Evolutionary conservation across 2,888 invertebrate species (phyloP).

Genomic region (Gnatocerus cornutus): DNA sequence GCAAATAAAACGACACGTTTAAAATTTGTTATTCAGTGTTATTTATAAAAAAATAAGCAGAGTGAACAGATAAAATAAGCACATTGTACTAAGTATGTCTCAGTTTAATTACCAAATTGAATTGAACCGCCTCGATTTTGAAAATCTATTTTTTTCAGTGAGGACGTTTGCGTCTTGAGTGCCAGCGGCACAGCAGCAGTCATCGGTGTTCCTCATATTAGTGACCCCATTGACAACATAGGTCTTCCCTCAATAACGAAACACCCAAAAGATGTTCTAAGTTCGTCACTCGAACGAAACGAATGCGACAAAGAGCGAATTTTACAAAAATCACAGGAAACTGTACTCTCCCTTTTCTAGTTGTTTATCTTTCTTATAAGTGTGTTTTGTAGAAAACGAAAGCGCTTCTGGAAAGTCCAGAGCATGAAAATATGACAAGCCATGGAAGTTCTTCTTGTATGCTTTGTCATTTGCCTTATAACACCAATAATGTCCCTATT

Average conservation of each 20-base stretch:
- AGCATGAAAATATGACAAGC: conserved; percentile 57
- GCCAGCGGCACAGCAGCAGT: conserved; percentile 96
- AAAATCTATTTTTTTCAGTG: too few relatives aligned
- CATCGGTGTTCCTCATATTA: conserved; percentile 76
- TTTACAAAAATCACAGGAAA: conserved; percentile 44
- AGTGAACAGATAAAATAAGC: too few relatives aligned
- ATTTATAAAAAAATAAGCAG: too few relatives aligned
- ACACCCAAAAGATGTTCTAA: conserved; percentile 68
- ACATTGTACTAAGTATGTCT: too few relatives aligned
- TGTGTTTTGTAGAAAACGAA: conserved; percentile 54
- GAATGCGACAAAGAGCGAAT: conserved; percentile 72
- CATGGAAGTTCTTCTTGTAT: conserved; percentile 55
- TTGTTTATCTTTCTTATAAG: neutral
- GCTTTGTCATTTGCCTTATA: conserved; percentile 89
- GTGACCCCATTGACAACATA: conserved; percentile 60
- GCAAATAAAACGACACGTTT: too few relatives aligned
- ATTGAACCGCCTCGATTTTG: too few relatives aligned
- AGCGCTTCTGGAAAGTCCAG: conserved; percentile 68
- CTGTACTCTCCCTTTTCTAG: conserved; percentile 1
- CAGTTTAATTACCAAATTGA: too few relatives aligned
- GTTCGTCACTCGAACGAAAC: conserved; percentile 73
- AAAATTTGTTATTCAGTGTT: too few relatives aligned
- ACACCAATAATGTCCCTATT: conserved; percentile 80
- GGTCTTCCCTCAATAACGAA: conserved; percentile 59
- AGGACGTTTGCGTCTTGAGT: conserved; percentile 95